A percentile compares a stretch with the other conserved stretches of the same genome.
Conservation (phyloP, 2,113 vertebrate genomes). For the Cygnus atratus region DNA sequence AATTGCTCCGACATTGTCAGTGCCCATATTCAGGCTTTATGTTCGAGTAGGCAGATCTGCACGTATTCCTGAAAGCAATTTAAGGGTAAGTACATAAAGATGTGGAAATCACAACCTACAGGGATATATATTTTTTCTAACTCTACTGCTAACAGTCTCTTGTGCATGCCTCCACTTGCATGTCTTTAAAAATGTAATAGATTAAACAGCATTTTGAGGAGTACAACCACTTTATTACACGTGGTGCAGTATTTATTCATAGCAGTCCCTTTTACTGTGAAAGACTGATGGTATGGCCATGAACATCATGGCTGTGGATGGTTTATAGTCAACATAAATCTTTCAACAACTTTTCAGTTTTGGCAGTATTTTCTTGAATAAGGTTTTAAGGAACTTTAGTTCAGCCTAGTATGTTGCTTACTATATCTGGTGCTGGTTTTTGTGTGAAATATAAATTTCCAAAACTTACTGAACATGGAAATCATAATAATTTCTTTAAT, state of each 20-base stretch:
- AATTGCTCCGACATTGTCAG: background rate
- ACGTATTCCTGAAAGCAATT: background rate
- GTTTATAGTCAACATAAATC: background rate
- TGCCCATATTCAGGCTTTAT: background rate
- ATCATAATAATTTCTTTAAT: background rate
- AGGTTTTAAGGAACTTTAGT: background rate
- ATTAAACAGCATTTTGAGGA: background rate
- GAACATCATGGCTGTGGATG: background rate
- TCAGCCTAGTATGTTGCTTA: background rate
- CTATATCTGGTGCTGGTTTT: background rate
- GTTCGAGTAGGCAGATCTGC: background rate
- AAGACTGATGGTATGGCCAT: background rate
- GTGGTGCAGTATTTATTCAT: background rate
- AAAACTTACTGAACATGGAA: background rate
- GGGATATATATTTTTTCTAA: background rate
- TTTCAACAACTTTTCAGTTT: background rate
- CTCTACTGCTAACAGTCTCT: background rate
- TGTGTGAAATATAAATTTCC: background rate
- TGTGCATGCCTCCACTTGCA: background rate
- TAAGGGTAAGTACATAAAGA: background rate
- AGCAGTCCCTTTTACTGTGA: background rate
- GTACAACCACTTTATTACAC: background rate
- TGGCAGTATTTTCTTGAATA: background rate
- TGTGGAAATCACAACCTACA: background rate
- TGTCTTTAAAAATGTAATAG: background rate